Conservation (phyloP, 2,888 invertebrate species). For the Vannuccia rotundouncinata region DNA sequence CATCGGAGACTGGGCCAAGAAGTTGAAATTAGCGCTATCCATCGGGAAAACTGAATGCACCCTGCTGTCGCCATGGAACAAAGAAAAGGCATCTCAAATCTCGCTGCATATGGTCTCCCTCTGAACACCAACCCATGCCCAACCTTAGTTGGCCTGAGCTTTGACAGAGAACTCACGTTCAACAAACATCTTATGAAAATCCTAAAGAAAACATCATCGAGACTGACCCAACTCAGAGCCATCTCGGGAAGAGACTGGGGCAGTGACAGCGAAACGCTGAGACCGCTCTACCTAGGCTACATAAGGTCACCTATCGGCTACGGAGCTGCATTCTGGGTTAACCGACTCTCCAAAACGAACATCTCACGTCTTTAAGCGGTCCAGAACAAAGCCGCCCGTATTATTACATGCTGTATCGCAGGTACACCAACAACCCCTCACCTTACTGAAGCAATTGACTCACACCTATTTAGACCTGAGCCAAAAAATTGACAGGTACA, state of each 20-base stretch:
- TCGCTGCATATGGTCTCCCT: neutral
- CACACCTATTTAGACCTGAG: neutral
- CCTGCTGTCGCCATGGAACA: too few species aligned
- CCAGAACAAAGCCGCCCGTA: neutral
- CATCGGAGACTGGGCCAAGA: too few species aligned
- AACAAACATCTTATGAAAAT: neutral
- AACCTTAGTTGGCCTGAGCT: neutral
- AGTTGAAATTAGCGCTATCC: too few species aligned
- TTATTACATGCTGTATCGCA: neutral
- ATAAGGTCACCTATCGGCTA: neutral
- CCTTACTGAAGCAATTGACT: slow-evolving; percentile 8
- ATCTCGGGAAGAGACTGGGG: neutral
- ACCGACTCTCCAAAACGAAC: neutral
- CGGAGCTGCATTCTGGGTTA: neutral
- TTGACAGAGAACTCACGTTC: slow-evolving; percentile 12
- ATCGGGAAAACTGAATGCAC: too few species aligned
- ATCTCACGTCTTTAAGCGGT: neutral
- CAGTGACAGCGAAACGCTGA: neutral
- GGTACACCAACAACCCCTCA: neutral
- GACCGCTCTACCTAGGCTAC: neutral
- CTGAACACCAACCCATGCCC: slow-evolving; percentile 7
- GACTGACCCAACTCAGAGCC: neutral
- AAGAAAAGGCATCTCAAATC: neutral
- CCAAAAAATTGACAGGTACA: neutral
- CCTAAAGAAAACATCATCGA: neutral